Percentiles rank a stretch among this genome's conserved stretches.
phyloP scores from a whole-genome alignment of 2,113 vertebrate genomes.

The Myodes glareolus region DNA sequence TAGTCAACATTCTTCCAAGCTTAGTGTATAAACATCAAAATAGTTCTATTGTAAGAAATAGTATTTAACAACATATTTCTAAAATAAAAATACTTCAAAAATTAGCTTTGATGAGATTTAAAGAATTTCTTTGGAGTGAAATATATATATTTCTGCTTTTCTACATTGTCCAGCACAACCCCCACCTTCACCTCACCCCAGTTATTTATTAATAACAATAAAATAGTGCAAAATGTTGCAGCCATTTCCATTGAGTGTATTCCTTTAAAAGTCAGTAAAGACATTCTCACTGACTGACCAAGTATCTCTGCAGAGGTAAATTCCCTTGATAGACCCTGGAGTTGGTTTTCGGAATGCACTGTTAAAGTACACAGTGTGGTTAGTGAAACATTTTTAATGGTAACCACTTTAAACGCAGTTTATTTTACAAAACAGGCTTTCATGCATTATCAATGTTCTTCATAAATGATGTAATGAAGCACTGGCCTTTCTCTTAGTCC shows the following conservation, averaged over 20 bases:
- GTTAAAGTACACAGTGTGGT: slow-evolving; percentile 78
- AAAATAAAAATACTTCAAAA: slow-evolving; percentile 84
- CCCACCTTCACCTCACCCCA: slow-evolving; percentile 23
- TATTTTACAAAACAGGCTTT: slow-evolving; percentile 82
- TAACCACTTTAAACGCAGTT: slow-evolving; percentile 66
- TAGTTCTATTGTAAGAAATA: slow-evolving; percentile 78
- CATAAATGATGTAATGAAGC: slow-evolving; percentile 78
- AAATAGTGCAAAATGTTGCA: slow-evolving; percentile 85
- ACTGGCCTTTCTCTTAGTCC: slow-evolving; percentile 68
- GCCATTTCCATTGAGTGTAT: slow-evolving; percentile 67
- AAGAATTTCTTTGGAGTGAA: slow-evolving; percentile 81
- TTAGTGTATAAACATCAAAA: slow-evolving; percentile 81
- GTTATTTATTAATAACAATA: slow-evolving; percentile 70
- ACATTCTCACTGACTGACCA: too few species aligned
- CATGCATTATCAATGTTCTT: slow-evolving; percentile 81
- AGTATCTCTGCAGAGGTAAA: too few species aligned
- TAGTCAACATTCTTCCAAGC: slow-evolving; percentile 79
- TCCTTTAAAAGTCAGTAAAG: slow-evolving; percentile 51
- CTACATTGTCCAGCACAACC: slow-evolving; percentile 26
- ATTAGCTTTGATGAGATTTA: slow-evolving; percentile 80
- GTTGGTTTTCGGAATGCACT: slow-evolving; percentile 77
- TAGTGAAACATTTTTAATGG: slow-evolving; percentile 83
- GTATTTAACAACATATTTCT: slow-evolving; percentile 73
- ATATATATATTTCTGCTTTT: slow-evolving; percentile 75
- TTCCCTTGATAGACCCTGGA: slow-evolving; percentile 53